Base-by-base conservation (phyloP, 2,797 vertebrate species). In the Gymnothorax javanicus region DNA sequence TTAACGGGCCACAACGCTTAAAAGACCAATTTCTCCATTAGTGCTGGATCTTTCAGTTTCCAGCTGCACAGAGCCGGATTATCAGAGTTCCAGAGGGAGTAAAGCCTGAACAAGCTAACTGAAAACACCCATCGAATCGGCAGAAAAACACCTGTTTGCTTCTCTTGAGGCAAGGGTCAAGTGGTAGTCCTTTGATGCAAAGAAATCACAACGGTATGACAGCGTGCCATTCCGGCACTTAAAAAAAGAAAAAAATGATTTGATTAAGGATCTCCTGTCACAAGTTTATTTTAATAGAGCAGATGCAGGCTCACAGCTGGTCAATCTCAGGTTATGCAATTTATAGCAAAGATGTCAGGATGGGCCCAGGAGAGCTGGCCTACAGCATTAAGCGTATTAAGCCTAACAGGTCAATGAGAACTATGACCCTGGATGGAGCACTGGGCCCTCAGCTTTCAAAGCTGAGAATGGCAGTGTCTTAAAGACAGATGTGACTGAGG, bases 221-320 rank as follows among this genome's bases (percentile, higher is more conserved):
- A 56, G 52, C 56, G 52, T 81, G 52, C 77, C 77, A 81, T 81
- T 81, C 52, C 77, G 20, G 50, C 17, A 56, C n/a, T 81, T 50
- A 20, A 81, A 5, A 17, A n/a, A 52, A 77, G 17, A 77, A 23
- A n/a, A 54, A 54, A 20, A 17, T 43, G 75, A 23, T 52, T 79
- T 79, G 7, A 52, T 54, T n/a, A 9, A 54, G 77, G 77, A 81
- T 5, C 9, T 56, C 77, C 77, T 81, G 20, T 23, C 77, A 81
- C 56, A n/a, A n/a, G 11, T 77, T 77, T 4, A 56, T 81, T 81
- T 81, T 20, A n/a, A 81, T 81, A 54, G 77, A 81, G 50, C 77
- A 81, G 73, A 77, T 77, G 73, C 17, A 17, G 52, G 50, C 50
- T 56, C 23, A n/a, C 77, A 81, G 77, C 52, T 81, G 77, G 77